These are phyloP conservation scores for Nomada fucata DNA, from an alignment of 2,888 invertebrate species.

Conservation along the genomic window DNA sequence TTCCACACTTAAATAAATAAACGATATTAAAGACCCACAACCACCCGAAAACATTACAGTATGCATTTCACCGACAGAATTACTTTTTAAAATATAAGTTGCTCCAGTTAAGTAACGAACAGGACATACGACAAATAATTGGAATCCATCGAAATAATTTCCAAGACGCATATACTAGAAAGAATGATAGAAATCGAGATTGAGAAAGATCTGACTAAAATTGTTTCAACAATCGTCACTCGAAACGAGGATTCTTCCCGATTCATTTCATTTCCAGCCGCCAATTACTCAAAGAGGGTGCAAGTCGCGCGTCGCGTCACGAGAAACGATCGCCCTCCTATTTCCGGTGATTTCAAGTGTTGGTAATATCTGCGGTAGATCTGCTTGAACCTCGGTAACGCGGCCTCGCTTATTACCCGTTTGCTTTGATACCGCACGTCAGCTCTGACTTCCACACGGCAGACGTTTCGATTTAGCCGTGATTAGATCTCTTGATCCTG, in stretches of 20 bases:
- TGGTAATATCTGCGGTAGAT: constrained; percentile 30
- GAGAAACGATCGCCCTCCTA: constrained; percentile 38
- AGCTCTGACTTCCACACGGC: constrained; percentile 30
- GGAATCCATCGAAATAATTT: no score
- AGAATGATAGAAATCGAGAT: no score
- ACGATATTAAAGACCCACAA: no score
- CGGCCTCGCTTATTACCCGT: constrained; percentile 50
- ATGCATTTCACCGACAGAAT: no score
- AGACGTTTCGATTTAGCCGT: constrained; percentile 52
- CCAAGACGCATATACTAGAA: no score
- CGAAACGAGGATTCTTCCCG: not conserved
- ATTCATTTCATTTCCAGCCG: not conserved
- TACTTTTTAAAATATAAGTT: no score
- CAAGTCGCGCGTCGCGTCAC: not conserved
- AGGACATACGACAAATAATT: no score
- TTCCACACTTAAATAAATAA: no score
- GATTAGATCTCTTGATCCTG: constrained; percentile 60
- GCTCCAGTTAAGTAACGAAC: no score
- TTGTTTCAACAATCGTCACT: not conserved
- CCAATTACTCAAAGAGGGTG: constrained; percentile 16
- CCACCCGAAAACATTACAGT: no score
- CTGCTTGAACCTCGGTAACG: constrained; percentile 24
- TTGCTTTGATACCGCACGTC: constrained; percentile 43
- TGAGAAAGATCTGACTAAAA: no score
- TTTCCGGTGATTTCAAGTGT: constrained; percentile 31